phyloP scores from a whole-genome alignment of 2,888 invertebrate genomes.

The Agriopis leucophaearia region DNA sequence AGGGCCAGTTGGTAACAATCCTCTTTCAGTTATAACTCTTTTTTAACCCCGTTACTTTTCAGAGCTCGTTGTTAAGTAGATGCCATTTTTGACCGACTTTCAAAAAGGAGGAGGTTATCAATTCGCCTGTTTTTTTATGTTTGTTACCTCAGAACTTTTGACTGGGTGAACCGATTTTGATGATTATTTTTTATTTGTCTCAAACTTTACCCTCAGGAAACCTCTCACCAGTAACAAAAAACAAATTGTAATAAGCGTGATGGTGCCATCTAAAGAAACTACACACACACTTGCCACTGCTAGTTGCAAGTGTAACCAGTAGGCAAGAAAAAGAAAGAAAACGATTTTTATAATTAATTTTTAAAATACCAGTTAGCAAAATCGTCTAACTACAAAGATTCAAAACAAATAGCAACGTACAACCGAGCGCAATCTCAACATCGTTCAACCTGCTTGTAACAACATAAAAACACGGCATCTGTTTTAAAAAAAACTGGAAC shows the following conservation, averaged over 20 bases:
- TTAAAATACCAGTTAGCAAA: constrained; percentile 19
- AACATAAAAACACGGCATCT: background rate
- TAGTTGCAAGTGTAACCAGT: constrained; percentile 19
- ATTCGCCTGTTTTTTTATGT: no score
- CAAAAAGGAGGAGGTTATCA: no score
- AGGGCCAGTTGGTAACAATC: constrained; percentile 32
- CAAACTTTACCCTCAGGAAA: constrained; percentile 26
- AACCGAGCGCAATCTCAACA: constrained; percentile 15
- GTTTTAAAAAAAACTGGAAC: background rate
- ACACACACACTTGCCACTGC: constrained; percentile 18
- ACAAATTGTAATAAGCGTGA: constrained; percentile 39
- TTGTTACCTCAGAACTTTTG: no score
- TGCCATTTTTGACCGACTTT: no score
- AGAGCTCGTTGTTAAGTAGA: background rate
- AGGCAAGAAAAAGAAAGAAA: constrained; percentile 6
- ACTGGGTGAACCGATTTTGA: no score
- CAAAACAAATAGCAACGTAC: constrained; percentile 14
- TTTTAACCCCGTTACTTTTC: no score
- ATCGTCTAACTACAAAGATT: constrained; percentile 11
- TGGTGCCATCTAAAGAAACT: constrained; percentile 35
- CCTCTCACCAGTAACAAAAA: constrained; percentile 24
- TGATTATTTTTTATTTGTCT: no score
- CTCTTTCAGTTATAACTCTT: background rate
- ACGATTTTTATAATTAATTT: constrained; percentile 25
- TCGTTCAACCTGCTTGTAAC: background rate